Evolutionary conservation across 2,113 vertebrate species (phyloP).

Genomic region (Isichthys henryi): DNA sequence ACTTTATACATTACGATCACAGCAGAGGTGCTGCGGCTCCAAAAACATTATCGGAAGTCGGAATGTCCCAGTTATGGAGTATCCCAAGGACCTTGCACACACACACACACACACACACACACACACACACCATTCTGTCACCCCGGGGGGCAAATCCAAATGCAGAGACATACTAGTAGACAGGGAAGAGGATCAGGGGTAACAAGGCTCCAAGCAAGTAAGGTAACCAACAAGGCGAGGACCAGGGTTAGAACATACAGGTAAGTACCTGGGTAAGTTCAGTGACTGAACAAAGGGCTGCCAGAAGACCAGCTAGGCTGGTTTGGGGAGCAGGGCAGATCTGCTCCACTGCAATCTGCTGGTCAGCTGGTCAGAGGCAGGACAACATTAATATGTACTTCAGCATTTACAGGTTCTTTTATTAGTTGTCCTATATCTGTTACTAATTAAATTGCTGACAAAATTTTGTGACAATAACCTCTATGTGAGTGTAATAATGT

Average conservation of each 20-base stretch:
- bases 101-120: too few relatives aligned
- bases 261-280: background rate
- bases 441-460: conserved; percentile 3
- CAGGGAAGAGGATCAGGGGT: background rate
- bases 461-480: background rate
- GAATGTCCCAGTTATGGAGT: background rate
- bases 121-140: background rate
- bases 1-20: background rate
- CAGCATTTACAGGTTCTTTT: background rate
- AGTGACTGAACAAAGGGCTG: background rate
- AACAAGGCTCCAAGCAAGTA: background rate
- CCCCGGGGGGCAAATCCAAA: background rate
- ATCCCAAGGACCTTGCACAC: too few relatives aligned
- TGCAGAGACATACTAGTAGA: background rate
- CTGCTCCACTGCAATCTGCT: background rate
- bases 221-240: background rate
- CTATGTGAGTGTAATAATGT: background rate
- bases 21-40: background rate
- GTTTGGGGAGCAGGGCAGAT: background rate
- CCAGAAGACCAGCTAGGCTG: background rate
- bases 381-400: background rate
- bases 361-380: background rate
- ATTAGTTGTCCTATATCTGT: background rate
- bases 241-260: background rate
- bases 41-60: background rate